Evolutionary conservation across 1,140 invertebrate species (phyloP).

Genomic region (Lepidurus couesii): DNA sequence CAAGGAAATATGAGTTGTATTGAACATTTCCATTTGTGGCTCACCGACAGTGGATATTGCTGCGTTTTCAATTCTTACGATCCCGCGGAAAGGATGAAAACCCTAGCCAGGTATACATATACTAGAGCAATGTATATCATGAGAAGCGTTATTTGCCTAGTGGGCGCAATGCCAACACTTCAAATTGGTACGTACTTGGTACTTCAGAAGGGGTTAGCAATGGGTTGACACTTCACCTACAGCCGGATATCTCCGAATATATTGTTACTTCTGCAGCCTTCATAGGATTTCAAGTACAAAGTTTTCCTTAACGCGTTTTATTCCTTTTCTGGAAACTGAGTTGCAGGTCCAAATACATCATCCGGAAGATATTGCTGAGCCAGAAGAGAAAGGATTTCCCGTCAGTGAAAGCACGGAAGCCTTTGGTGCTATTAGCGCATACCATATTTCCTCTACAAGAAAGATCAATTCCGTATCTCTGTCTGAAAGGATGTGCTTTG

Average conservation of each 20-base stretch:
- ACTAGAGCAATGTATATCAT: background rate
- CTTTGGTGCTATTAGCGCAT: background rate
- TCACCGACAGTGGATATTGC: slow-evolving; percentile 48
- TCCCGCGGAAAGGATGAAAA: background rate
- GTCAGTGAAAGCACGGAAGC: background rate
- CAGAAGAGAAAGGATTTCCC: background rate
- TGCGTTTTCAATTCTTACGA: slow-evolving; percentile 41
- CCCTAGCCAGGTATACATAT: background rate
- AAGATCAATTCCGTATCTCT: background rate
- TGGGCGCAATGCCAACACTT: background rate
- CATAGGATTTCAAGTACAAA: background rate
- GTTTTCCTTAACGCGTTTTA: no score
- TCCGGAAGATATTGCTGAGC: background rate
- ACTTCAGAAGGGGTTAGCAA: background rate
- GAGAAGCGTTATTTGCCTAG: background rate
- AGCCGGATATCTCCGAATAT: background rate
- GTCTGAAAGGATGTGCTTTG: background rate
- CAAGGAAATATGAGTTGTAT: slow-evolving; percentile 55
- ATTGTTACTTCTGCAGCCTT: background rate
- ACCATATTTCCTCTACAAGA: background rate
- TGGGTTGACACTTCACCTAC: background rate
- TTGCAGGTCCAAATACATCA: background rate
- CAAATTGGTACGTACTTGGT: background rate
- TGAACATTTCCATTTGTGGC: slow-evolving; percentile 52
- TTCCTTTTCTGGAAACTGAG: no score